These are phyloP conservation scores for Xiphophorus birchmanni DNA, from an alignment of 2,797 vertebrate species.

Conservation along the genomic window DNA sequence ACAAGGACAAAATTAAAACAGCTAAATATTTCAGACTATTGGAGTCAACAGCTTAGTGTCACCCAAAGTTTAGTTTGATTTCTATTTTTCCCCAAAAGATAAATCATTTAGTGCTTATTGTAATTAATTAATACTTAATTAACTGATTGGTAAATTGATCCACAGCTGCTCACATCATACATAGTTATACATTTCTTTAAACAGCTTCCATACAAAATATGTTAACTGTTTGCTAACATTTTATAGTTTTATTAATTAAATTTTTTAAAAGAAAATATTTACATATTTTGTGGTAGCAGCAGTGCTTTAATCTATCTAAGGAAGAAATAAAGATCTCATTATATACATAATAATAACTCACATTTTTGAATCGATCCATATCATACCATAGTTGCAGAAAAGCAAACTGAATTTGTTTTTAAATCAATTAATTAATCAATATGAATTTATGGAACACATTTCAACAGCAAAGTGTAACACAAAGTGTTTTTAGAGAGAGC, in stretches of 20 bases:
- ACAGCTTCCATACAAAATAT: background rate
- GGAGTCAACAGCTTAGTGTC: background rate
- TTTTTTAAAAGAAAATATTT: background rate
- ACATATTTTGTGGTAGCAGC: background rate
- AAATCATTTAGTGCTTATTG: background rate
- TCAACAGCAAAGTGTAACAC: background rate
- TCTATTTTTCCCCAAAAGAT: background rate
- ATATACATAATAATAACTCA: background rate
- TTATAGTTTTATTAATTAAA: background rate
- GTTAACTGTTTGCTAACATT: background rate
- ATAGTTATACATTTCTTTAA: background rate
- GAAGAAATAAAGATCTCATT: background rate
- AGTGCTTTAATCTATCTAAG: background rate
- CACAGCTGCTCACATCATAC: background rate
- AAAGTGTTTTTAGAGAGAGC: background rate
- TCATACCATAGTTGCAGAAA: background rate
- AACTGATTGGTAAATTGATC: background rate
- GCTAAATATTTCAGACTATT: constrained; percentile 16
- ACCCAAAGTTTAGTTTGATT: background rate
- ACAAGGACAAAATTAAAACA: constrained; percentile 1
- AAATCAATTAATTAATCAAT: background rate
- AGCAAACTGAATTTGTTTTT: background rate
- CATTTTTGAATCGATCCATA: background rate
- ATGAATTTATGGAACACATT: background rate
- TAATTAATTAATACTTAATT: background rate